Percentiles rank a stretch among this genome's conserved stretches.
Evolutionary conservation across 2,113 vertebrate genomes (phyloP).

Genomic region (Phalacrocorax brasilianus): DNA sequence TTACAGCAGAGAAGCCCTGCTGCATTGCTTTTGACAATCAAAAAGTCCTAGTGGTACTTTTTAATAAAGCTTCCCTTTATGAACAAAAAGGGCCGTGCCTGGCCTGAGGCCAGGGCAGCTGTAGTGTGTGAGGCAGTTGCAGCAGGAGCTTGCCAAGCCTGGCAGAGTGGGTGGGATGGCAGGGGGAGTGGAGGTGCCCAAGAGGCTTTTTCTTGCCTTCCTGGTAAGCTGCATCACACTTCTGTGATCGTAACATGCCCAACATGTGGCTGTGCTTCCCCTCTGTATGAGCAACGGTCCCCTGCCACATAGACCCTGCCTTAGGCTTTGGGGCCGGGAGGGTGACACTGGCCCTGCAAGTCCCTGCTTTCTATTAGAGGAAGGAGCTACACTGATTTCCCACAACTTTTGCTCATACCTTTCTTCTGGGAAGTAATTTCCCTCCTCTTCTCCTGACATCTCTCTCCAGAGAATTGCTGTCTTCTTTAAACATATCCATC

Average conservation of each 20-base stretch:
- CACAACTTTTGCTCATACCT: neutral
- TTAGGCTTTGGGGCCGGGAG: neutral
- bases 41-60: neutral
- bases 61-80: neutral
- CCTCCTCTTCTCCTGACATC: neutral
- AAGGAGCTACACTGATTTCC: neutral
- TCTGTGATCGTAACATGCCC: neutral
- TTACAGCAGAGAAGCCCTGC: neutral
- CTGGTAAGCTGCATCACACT: neutral
- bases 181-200: neutral
- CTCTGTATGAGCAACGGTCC: neutral
- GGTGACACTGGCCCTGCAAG: neutral
- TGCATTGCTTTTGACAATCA: neutral
- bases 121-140: neutral
- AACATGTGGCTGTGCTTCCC: neutral
- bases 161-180: neutral
- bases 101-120: neutral
- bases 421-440: constrained; percentile 4
- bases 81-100: neutral
- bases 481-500: neutral
- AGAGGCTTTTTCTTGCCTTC: neutral
- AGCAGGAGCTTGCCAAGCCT: neutral
- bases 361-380: neutral
- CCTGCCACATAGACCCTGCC: neutral
- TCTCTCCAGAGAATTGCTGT: constrained; percentile 24